Base-by-base conservation (phyloP, 2,797 vertebrate species). In the Oryzias sinensis region DNA sequence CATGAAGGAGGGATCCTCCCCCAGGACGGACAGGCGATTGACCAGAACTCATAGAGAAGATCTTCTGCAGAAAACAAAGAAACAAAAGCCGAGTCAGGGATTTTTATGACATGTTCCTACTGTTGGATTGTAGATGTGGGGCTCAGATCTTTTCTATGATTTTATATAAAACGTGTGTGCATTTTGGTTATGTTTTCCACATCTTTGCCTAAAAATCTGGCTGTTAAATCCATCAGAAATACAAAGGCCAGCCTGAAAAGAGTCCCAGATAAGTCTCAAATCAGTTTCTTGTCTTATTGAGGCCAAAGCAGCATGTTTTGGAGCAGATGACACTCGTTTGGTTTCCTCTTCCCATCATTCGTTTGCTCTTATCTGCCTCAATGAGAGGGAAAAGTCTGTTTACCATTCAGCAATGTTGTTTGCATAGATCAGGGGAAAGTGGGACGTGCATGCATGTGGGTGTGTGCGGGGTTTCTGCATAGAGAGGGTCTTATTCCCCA, bases 391-490 rank as follows among this genome's bases (percentile, higher is more conserved):
- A 72, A 69, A 24, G 65, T 68, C 80, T 92, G 86, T 92, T 92
- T 92, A 89, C 86, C 81, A 87, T 87, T 82, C 79, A 63, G 74
- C 90, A 79, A 90, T 87, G 79, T 74, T 89, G 88, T 91, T 91
- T 91, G 89, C 85, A 81, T 83, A 91, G 84, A 84, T 87, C 68
- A 78, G 68, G 58, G 78, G 50, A 54, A 76, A 80, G 59, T 71
- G 70, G 80, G 75, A 65, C 68, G 16, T 60, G 53, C 70, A 57
- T 68, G 67, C 54, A 51, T 59, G 59, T 56, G 56, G 53, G 57
- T 43, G 55, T 46, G 57, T 60, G 48, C 40, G 59, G 43, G 62
- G 66, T 57, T 56, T 41, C 53, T 59, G 62, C 52, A 43, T 46
- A 25, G 56, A 14, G 44, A 65, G 75, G 60, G 56, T 49, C 65